Evolutionary conservation across 1,140 invertebrate species (phyloP).

Genomic region (Bemisia tabaci): DNA sequence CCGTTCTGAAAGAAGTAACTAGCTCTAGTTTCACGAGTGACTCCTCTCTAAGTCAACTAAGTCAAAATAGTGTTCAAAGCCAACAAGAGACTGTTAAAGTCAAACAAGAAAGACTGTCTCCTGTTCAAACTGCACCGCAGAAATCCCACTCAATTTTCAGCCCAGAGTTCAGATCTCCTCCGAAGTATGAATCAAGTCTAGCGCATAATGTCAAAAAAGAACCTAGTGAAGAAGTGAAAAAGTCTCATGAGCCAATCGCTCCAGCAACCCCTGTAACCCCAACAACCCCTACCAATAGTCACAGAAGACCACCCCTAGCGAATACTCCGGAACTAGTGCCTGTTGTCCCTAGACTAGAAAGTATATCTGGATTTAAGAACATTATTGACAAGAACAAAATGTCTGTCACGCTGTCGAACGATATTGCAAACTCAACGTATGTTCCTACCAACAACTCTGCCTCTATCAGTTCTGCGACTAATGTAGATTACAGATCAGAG

Average conservation of each 20-base stretch:
- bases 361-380: slow-evolving; percentile 31
- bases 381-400: slow-evolving; percentile 20
- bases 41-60: too few species aligned
- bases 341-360: slow-evolving; percentile 30
- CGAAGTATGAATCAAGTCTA: slow-evolving; percentile 22
- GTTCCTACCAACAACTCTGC: slow-evolving; percentile 12
- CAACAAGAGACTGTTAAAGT: slow-evolving; percentile 10
- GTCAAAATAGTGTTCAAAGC: not conserved
- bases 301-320: slow-evolving; percentile 24
- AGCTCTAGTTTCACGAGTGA: not conserved
- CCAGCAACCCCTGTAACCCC: slow-evolving; percentile 14
- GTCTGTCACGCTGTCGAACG: slow-evolving; percentile 16
- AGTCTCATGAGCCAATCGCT: slow-evolving; percentile 15
- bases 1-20: not conserved
- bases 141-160: slow-evolving; percentile 33
- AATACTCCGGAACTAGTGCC: slow-evolving; percentile 30
- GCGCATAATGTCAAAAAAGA: slow-evolving; percentile 20
- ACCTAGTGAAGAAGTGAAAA: slow-evolving; percentile 14
- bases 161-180: slow-evolving; percentile 30
- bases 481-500: slow-evolving; percentile 25
- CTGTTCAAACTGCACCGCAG: not conserved
- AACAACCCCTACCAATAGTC: slow-evolving; percentile 18
- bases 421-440: slow-evolving; percentile 12
- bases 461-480: slow-evolving; percentile 20
- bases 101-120: slow-evolving; percentile 11